phyloP scores from a whole-genome alignment of 2,888 invertebrate species.

The Xanthorhoe spadicearia region DNA sequence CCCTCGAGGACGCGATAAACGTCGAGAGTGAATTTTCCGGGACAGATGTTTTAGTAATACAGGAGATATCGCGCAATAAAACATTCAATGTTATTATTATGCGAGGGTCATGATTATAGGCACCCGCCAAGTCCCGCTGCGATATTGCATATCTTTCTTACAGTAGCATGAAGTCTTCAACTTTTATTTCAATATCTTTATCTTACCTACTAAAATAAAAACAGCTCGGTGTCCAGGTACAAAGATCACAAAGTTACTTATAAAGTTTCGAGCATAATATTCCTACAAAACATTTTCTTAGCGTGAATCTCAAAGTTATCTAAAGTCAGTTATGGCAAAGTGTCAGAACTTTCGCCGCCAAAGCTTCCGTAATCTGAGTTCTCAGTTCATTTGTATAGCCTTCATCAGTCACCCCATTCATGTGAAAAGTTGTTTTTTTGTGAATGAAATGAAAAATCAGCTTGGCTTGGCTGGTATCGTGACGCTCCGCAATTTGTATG shows the following conservation, averaged over 20 bases:
- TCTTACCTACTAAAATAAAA: background rate
- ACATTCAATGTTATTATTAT: slow-evolving; percentile 72
- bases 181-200: slow-evolving; percentile 27
- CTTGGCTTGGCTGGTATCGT: slow-evolving; percentile 68
- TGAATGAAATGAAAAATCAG: slow-evolving; percentile 41
- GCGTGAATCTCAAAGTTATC: background rate
- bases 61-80: slow-evolving; percentile 67
- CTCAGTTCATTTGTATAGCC: slow-evolving; percentile 39
- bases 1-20: slow-evolving; percentile 76
- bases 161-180: slow-evolving; percentile 23
- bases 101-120: slow-evolving; percentile 46
- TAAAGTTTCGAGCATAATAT: slow-evolving; percentile 7
- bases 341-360: slow-evolving; percentile 2
- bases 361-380: slow-evolving; percentile 40
- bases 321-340: slow-evolving; percentile 1
- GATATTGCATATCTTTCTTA: slow-evolving; percentile 29
- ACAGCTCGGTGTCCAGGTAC: background rate
- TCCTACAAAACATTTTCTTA: background rate
- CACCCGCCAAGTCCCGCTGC: slow-evolving; percentile 35
- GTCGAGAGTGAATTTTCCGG: slow-evolving; percentile 83
- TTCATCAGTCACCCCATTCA: slow-evolving; percentile 53
- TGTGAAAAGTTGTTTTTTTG: slow-evolving; percentile 53
- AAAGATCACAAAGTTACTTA: background rate
- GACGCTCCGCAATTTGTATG: slow-evolving; percentile 67
- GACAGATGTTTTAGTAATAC: slow-evolving; percentile 83